Percentiles rank a stretch among this genome's conserved stretches.
Evolutionary conservation across 2,113 vertebrate species (phyloP).

Genomic region (Anas platyrhynchos): DNA sequence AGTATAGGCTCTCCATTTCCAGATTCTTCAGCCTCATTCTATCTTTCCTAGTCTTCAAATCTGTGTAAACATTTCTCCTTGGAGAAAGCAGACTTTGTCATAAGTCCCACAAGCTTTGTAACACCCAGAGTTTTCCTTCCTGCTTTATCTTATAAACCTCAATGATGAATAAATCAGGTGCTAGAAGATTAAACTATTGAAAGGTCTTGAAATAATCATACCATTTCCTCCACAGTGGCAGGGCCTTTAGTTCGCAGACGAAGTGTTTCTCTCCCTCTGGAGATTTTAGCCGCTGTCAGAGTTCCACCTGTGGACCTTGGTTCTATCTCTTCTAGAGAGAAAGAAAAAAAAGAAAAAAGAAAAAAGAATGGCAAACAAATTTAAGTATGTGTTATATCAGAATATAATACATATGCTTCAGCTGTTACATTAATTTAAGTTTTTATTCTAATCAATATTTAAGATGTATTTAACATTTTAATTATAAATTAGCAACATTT

Average conservation of each 20-base stretch:
- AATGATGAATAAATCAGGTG: background rate
- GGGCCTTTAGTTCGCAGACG: constrained; percentile 90
- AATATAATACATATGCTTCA: background rate
- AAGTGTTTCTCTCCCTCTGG: constrained; percentile 86
- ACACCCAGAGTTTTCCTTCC: background rate
- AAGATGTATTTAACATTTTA: background rate
- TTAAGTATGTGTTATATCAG: background rate
- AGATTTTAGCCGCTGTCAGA: constrained; percentile 79
- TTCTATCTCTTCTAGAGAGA: constrained; percentile 88
- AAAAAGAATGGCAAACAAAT: background rate
- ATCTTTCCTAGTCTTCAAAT: background rate
- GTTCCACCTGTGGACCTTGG: constrained; percentile 84
- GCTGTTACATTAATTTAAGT: background rate
- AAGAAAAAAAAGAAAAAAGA: background rate
- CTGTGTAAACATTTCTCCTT: background rate
- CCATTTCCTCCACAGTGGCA: constrained; percentile 91
- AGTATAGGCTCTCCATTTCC: background rate
- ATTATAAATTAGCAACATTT: background rate
- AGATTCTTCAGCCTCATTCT: background rate
- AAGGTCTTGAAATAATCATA: constrained; percentile 47
- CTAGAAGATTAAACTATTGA: background rate
- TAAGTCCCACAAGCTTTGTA: background rate
- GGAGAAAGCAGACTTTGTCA: background rate
- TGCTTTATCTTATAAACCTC: background rate
- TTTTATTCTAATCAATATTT: background rate